phyloP scores from a whole-genome alignment of 2,888 invertebrate species.

The Drosophila koepferae region DNA sequence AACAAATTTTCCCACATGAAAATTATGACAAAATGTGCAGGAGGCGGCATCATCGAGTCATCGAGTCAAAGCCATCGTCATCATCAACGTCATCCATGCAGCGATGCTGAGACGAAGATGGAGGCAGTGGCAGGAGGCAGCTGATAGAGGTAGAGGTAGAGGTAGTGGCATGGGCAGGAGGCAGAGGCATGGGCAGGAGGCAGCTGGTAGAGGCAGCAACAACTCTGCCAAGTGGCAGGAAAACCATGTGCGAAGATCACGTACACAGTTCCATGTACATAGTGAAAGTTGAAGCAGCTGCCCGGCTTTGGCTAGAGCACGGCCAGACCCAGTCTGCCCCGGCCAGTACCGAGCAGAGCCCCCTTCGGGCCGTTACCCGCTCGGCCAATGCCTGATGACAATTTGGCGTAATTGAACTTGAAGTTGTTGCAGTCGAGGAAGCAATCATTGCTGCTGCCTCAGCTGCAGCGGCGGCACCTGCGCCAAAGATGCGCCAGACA shows the following conservation, averaged over 20 bases:
- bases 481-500: slow-evolving; percentile 46
- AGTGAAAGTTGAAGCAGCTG: slow-evolving; percentile 58
- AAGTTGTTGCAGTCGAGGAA: slow-evolving; percentile 58
- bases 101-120: not conserved
- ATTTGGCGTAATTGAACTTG: slow-evolving; percentile 76
- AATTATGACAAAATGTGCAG: slow-evolving; percentile 65
- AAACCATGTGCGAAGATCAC: slow-evolving; percentile 55
- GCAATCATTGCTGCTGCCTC: slow-evolving; percentile 31
- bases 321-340: slow-evolving; percentile 15
- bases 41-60: slow-evolving; percentile 50
- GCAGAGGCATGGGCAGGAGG: not conserved
- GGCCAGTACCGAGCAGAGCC: too few relatives aligned
- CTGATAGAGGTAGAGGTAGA: not conserved
- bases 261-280: slow-evolving; percentile 38
- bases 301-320: slow-evolving; percentile 12
- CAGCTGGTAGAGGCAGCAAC: slow-evolving; percentile 12
- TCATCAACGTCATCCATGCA: slow-evolving; percentile 17
- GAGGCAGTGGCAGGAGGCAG: not conserved
- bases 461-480: slow-evolving; percentile 46
- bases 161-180: not conserved
- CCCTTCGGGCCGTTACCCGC: slow-evolving; percentile 1
- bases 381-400: slow-evolving; percentile 62
- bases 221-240: slow-evolving; percentile 53
- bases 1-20: slow-evolving; percentile 64
- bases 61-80: slow-evolving; percentile 28